Base-by-base conservation (phyloP, 2,113 vertebrate species). In the Dicaeum eximium region DNA sequence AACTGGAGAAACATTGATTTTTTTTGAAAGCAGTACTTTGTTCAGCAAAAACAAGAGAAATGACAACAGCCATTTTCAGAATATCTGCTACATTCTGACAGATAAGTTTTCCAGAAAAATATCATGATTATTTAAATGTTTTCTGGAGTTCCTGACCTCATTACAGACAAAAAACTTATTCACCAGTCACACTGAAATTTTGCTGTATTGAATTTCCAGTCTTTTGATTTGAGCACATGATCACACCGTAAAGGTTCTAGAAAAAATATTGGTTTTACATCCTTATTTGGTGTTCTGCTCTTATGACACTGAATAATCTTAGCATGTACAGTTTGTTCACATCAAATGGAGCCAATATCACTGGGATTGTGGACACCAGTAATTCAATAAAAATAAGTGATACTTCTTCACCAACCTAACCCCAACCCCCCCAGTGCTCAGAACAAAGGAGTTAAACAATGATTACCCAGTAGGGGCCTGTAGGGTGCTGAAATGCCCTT, bases 201-300 rank as follows among this genome's bases (percentile, higher is more conserved):
- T 70, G 47, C 28, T 42, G 19, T 23, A 12, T 57, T 77, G 22
- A 69, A 72, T 90, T 67, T 79, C 13, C 8, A 31, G 42, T 42
- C 6, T 72, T 79, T 88, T 72, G 8, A 64, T 47, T 87, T 81
- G 57, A 57, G 21, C 13, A 30, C 28, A 24, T 28, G 15, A 44
- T 73, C 50, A 35, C 30, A 45, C 5, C 0, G 0, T 31, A 75
- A 16, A 45, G 2, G 33, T 3, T 58, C 4, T 73, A 82, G 23
- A 40, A 67, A 69, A 23, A 40, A 5, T 22, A 3, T 3, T 54
- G 50, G 50, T 72, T 90, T 83, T 33, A 42, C 10, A 17, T 69
- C 77, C 11, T 50, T 75, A 50, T 47, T 57, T 73, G 38, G 8
- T 67, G 15, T 86, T 93, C 48, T 89, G 6, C 25, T 91, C 15